Percentiles rank a stretch among this genome's conserved stretches.
Evolutionary conservation across 1,140 invertebrate genomes (phyloP).

Genomic region (Mactra quadrangularis): DNA sequence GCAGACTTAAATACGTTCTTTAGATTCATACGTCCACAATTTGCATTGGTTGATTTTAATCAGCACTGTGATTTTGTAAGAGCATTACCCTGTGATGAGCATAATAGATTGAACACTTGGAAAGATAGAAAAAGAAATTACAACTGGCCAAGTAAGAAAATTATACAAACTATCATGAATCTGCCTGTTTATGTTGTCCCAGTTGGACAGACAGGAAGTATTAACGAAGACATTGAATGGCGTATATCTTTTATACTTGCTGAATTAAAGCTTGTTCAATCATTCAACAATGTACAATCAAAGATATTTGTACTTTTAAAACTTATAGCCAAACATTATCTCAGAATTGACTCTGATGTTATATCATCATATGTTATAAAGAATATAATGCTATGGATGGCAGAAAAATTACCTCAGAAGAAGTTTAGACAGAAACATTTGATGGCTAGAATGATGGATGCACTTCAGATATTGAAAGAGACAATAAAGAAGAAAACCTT

Average conservation of each 20-base stretch:
- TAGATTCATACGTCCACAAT: too few relatives aligned
- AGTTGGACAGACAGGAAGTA: conserved; percentile 21
- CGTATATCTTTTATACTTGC: conserved; percentile 7
- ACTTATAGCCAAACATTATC: neutral
- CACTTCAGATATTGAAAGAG: neutral
- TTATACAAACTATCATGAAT: neutral
- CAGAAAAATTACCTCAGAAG: neutral
- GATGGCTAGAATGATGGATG: neutral
- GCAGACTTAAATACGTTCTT: too few relatives aligned
- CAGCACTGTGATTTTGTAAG: conserved; percentile 3
- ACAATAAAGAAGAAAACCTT: neutral
- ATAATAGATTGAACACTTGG: neutral
- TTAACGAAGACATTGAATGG: neutral
- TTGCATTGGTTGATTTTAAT: too few relatives aligned
- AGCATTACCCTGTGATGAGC: neutral
- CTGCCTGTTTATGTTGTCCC: conserved; percentile 4
- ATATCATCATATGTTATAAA: too few relatives aligned
- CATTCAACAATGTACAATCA: too few relatives aligned
- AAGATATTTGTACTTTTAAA: neutral
- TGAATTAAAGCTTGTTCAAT: conserved; percentile 8
- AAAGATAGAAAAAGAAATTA: neutral
- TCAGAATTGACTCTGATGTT: neutral
- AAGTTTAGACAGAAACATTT: neutral
- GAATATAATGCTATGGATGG: conserved; percentile 17
- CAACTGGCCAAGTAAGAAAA: neutral